Evolutionary conservation across 2,113 vertebrate species (phyloP), one percentile per base, ranked within the genome.

Genomic region (Saguinus imperator): DNA sequence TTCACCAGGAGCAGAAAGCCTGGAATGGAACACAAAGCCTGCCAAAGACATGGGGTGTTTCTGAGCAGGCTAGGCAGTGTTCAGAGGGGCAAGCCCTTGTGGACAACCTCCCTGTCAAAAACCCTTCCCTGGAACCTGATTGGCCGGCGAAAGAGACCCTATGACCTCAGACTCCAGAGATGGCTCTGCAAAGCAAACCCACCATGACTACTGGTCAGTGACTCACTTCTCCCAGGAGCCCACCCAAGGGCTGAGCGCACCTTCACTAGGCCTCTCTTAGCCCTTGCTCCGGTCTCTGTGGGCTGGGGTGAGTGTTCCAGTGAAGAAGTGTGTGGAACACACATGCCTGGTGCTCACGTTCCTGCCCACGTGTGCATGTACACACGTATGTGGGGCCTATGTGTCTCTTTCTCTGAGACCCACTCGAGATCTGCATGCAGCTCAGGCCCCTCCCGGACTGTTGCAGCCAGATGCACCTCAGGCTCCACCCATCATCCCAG

Each of bases 401-500:
- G 18, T n/a, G 23, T 12, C 21, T 81, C 79, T 80, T 85, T 81
- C 73, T 45, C 57, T 9, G 50, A 45, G 32, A n/a, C 37, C 29
- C 37, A 48, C 18, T 45, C 1, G 0, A 86, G 8, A 37, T 18
- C 77, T 55, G 82, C 40, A 55, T 35, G 13, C 37, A 45, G 87
- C 76, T 66, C 45, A 0, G 35, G 81, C 6, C 88, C 64, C 21
- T 37, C 37, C 70, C 55, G 11, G 29, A 11, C 18, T 37, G 37
- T 17, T 73, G 35, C 55, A 84, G 29, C 61, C 25, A 17, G 61
- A 72, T 10, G 73, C 12, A 12, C 64, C 35, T 5, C 0, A 35
- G 32, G 8, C 7, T 0, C 85, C 37, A 21, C 20, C 76, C 6
- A 27, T 32, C 32, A 5, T 18, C 32, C 11, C 0, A 0, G 50